Percentiles rank a stretch among this genome's conserved stretches.
Conservation (phyloP, 1,140 invertebrate genomes). For the Diuraphis noxia region DNA sequence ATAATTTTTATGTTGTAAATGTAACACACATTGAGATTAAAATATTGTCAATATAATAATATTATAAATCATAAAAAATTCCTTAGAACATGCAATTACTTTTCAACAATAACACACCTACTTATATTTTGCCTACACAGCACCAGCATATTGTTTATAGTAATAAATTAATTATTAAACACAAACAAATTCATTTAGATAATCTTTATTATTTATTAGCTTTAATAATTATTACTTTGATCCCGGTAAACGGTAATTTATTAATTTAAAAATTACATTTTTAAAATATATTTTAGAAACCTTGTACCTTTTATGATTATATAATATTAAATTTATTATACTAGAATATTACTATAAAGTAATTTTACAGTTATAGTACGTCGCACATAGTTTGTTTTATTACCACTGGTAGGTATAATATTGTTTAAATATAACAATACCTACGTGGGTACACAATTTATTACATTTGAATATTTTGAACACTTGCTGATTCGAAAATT, state of each 20-base stretch:
- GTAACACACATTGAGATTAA: background rate
- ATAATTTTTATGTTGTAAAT: too few relatives aligned
- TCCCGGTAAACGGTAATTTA: background rate
- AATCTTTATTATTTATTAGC: background rate
- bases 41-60: background rate
- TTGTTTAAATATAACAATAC: background rate
- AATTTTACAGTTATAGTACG: background rate
- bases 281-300: background rate
- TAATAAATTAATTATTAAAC: background rate
- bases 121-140: background rate
- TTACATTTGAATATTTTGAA: background rate
- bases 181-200: slow-evolving; percentile 2
- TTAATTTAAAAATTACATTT: background rate
- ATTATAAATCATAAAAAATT: background rate
- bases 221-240: background rate
- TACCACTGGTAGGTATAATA: background rate
- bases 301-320: background rate
- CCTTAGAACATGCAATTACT: background rate
- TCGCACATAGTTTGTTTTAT: background rate
- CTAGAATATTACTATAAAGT: background rate
- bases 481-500: background rate
- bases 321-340: background rate
- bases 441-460: background rate
- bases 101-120: background rate
- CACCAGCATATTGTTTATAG: background rate